These are phyloP conservation scores for Coleophora flavipennella DNA, from an alignment of 2,888 invertebrate genomes.

Conservation along the genomic window DNA sequence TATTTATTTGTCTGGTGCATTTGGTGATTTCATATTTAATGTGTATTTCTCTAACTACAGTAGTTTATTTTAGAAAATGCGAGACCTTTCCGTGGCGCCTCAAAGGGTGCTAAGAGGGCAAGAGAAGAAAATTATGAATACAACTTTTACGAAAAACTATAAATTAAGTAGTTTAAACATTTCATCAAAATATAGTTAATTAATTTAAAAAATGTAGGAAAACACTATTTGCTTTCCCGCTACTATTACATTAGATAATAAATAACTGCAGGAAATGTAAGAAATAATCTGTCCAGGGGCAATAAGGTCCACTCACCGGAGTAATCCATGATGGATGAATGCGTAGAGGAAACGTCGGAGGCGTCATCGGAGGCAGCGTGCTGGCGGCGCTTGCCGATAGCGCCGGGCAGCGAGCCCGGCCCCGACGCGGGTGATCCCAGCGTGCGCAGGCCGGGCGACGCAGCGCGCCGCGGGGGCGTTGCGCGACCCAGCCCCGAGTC, in stretches of 20 bases:
- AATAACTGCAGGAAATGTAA: too few relatives aligned
- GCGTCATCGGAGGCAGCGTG: constrained; percentile 83
- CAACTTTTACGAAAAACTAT: too few relatives aligned
- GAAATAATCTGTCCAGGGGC: too few relatives aligned
- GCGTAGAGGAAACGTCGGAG: constrained; percentile 88
- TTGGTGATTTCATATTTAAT: constrained; percentile 13
- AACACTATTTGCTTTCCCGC: too few relatives aligned
- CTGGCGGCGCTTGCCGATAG: constrained; percentile 82
- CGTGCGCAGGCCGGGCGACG: constrained; percentile 88
- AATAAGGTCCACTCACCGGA: constrained; percentile 72
- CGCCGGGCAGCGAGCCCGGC: constrained; percentile 87
- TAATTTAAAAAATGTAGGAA: too few relatives aligned
- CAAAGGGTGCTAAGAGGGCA: constrained; percentile 37
- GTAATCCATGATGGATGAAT: constrained; percentile 90
- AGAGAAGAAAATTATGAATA: too few relatives aligned
- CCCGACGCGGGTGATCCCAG: constrained; percentile 80
- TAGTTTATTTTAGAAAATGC: not conserved
- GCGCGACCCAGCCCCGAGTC: constrained; percentile 91
- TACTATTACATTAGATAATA: too few relatives aligned
- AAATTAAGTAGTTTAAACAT: too few relatives aligned
- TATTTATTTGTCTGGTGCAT: constrained; percentile 8
- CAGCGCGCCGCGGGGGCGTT: constrained; percentile 89
- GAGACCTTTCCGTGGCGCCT: constrained; percentile 53
- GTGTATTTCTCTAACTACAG: constrained; percentile 22
- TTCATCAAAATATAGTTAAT: too few relatives aligned